Percentiles rank a stretch among this genome's conserved stretches.
phyloP scores from a whole-genome alignment of 2,113 vertebrate genomes.

The Galeopterus variegatus region DNA sequence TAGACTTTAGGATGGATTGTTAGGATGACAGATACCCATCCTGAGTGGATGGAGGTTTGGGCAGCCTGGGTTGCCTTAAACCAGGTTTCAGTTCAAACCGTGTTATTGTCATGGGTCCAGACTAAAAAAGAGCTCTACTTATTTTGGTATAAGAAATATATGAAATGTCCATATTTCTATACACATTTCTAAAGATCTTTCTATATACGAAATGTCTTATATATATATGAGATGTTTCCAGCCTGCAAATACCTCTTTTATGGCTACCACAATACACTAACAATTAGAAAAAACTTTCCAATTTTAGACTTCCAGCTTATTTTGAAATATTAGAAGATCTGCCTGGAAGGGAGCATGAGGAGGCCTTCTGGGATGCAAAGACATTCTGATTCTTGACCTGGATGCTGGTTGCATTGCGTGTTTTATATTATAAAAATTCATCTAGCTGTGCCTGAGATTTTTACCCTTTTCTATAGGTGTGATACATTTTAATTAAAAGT shows the following conservation, averaged over 20 bases:
- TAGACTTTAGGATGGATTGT: not conserved
- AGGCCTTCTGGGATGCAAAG: not conserved
- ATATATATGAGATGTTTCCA: not conserved
- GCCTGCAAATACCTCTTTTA: not conserved
- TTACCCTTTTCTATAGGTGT: not conserved
- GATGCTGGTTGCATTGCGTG: not conserved
- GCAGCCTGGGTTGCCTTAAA: not conserved
- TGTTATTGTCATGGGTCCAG: not conserved
- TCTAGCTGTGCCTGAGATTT: not conserved
- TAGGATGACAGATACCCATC: not conserved
- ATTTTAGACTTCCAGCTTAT: not conserved
- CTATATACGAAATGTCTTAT: not conserved
- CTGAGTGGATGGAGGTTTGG: not conserved
- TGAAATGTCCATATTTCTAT: not conserved
- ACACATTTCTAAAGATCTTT: not conserved
- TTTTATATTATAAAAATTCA: not conserved
- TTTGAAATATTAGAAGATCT: not conserved
- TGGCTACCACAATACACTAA: not conserved
- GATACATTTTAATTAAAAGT: not conserved
- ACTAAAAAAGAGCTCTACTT: not conserved
- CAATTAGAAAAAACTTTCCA: slow-evolving; percentile 2
- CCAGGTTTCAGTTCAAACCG: not conserved
- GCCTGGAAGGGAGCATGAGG: not conserved
- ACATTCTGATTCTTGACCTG: not conserved
- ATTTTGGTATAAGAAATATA: not conserved